Evolutionary conservation across 2,113 vertebrate species (phyloP), one percentile per base, ranked within the genome.

Genomic region (Caloenas nicobarica): DNA sequence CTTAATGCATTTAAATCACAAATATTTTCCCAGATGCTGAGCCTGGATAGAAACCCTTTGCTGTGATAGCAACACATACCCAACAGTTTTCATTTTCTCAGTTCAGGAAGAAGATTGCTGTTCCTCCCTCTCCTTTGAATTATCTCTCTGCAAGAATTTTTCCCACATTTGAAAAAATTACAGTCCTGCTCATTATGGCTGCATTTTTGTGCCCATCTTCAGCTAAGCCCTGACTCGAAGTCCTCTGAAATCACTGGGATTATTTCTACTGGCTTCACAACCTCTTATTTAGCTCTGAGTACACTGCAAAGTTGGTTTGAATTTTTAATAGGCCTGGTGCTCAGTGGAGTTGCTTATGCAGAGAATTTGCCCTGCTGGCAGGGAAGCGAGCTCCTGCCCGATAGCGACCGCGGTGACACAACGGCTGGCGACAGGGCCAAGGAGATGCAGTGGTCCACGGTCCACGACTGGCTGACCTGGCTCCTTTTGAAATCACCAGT

Each of bases 1-100:
- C 79, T 93, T 85, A 93, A 89, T 81, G 85, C 61, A 93, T 94
- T 97, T 97, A 76, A 90, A 93, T 85, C 72, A 78, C n/a, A 23
- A 93, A 78, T 86, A 76, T 83, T 94, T 96, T 92, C 85, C 88
- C 89, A 93, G 88, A 88, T 89, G 86, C 81, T 93, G 34, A 65
- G 48, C 62, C 70, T 42, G 34, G 25, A 57, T 71, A 74, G 69
- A 70, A 92, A 92, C 81, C 86, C 53, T 88, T 87, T 57, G 64
- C 81, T 85, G 82, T 69, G 91, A 93, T 89, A 93, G 93, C 44
- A 93, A 74, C 69, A 92, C 60, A 88, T 44, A 84, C 81, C 71
- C 57, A 58, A 60, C 23, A 90, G 78, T 85, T 93, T 93, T 92
- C 71, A 80, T 97, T 95, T 95, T 87, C 81, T 92, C 78, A 84